A percentile compares a stretch with the other conserved stretches of the same genome.
Conservation (phyloP, 2,797 vertebrate genomes). For the Octomys mimax region DNA sequence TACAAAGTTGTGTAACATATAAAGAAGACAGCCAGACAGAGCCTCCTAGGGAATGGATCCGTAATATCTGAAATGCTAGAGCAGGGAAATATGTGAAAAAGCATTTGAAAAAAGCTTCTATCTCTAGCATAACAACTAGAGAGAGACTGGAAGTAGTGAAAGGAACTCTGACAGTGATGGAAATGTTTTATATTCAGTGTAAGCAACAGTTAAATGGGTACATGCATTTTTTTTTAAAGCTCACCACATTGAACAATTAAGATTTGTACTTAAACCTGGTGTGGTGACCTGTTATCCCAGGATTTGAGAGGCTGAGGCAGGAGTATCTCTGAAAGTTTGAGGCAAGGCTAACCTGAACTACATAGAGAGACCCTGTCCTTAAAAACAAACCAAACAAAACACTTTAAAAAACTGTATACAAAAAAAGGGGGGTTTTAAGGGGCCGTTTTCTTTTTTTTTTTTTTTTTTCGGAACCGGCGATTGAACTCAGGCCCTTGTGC, state of each 20-base stretch:
- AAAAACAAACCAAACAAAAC: not conserved
- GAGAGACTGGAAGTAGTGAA: not conserved
- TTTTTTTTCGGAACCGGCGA: too few relatives aligned
- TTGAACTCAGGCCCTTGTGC: too few relatives aligned
- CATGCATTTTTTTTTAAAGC: not conserved
- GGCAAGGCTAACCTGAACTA: not conserved
- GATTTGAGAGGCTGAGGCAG: not conserved
- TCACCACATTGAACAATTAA: not conserved
- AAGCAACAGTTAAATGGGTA: not conserved
- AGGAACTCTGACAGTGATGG: not conserved
- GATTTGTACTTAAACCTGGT: not conserved
- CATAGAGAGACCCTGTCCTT: not conserved
- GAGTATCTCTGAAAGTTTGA: not conserved
- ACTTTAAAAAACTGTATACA: not conserved
- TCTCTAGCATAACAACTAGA: not conserved
- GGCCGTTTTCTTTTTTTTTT: too few relatives aligned
- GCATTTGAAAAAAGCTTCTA: not conserved
- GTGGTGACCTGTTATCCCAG: not conserved
- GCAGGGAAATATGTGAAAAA: not conserved
- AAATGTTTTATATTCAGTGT: not conserved
- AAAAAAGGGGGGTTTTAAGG: not conserved
- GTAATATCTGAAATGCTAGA: not conserved
- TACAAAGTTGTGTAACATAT: not conserved
- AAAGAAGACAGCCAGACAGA: not conserved
- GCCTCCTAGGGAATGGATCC: not conserved